Percentiles rank a stretch among this genome's conserved stretches.
Evolutionary conservation across 2,797 vertebrate species (phyloP).

Genomic region (Carduelis carduelis): DNA sequence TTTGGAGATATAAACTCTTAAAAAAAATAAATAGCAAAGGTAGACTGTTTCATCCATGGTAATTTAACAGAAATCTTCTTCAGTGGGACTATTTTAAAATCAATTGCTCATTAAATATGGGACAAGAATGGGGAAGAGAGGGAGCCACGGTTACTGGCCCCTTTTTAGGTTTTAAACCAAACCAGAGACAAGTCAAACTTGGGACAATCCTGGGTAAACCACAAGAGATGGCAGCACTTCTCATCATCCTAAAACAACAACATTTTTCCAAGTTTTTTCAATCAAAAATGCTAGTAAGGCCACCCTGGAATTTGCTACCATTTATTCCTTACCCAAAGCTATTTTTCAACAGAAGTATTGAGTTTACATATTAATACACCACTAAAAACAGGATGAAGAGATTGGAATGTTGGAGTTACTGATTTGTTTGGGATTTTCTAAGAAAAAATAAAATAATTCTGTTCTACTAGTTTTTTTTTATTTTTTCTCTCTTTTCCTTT

Average conservation of each 20-base stretch:
- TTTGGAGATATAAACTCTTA: not conserved
- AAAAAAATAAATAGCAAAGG: not conserved
- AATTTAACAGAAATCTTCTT: not conserved
- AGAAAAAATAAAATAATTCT: constrained; percentile 45
- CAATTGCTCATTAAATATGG: not conserved
- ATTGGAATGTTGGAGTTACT: constrained; percentile 41
- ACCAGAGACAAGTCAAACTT: constrained; percentile 45
- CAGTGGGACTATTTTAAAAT: not conserved
- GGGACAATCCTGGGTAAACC: constrained; percentile 62
- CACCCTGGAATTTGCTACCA: constrained; percentile 68
- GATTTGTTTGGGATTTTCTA: constrained; percentile 61
- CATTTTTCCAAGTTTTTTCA: constrained; percentile 59
- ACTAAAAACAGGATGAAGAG: constrained; percentile 61
- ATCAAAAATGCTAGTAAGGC: constrained; percentile 55
- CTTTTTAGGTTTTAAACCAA: constrained; percentile 45
- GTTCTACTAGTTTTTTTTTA: not conserved
- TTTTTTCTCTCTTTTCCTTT: not conserved
- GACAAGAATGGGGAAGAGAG: not conserved
- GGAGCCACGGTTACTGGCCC: not conserved
- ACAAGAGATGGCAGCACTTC: constrained; percentile 56
- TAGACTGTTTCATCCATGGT: not conserved
- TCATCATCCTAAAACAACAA: constrained; percentile 56
- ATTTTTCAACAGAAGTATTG: constrained; percentile 65
- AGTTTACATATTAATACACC: constrained; percentile 58
- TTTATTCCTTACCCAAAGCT: constrained; percentile 60